Evolutionary conservation across 1,140 invertebrate species (phyloP).

Genomic region (Scaptodrosophila lebanonensis): DNA sequence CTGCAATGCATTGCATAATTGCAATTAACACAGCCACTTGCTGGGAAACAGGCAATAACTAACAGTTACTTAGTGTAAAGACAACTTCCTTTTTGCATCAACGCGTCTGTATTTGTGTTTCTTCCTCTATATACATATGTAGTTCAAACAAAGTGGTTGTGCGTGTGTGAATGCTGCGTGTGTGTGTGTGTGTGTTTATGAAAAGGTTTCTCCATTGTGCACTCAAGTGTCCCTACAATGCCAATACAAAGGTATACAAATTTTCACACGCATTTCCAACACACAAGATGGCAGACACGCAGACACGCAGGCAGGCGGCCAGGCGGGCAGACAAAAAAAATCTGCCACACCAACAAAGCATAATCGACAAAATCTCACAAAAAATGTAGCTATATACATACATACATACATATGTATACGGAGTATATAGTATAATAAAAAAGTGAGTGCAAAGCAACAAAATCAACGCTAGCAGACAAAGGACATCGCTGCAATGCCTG

Average conservation of each 20-base stretch:
- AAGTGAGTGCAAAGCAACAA: constrained; percentile 30
- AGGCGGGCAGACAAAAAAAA: constrained; percentile 2
- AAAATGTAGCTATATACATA: neutral
- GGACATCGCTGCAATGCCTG: constrained; percentile 43
- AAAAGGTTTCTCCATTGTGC: constrained; percentile 12
- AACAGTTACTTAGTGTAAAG: constrained; percentile 56
- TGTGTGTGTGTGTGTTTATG: no score
- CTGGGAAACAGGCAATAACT: constrained; percentile 34
- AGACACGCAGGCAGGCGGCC: no score
- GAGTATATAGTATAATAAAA: neutral
- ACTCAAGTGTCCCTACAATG: constrained; percentile 34
- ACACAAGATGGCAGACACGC: neutral
- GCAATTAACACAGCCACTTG: constrained; percentile 59
- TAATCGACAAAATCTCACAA: constrained; percentile 4
- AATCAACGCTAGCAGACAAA: constrained; percentile 37
- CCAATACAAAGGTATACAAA: constrained; percentile 20
- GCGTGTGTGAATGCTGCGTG: no score
- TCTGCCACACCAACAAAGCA: constrained; percentile 3
- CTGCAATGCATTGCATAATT: constrained; percentile 56
- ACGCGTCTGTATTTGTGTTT: constrained; percentile 1
- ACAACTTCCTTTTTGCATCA: constrained; percentile 41
- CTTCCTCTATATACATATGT: no score
- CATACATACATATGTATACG: neutral
- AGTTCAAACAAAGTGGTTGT: no score
- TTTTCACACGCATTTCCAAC: constrained; percentile 36